Conservation (phyloP, 2,888 invertebrate genomes). For the Melitaea athalia region DNA sequence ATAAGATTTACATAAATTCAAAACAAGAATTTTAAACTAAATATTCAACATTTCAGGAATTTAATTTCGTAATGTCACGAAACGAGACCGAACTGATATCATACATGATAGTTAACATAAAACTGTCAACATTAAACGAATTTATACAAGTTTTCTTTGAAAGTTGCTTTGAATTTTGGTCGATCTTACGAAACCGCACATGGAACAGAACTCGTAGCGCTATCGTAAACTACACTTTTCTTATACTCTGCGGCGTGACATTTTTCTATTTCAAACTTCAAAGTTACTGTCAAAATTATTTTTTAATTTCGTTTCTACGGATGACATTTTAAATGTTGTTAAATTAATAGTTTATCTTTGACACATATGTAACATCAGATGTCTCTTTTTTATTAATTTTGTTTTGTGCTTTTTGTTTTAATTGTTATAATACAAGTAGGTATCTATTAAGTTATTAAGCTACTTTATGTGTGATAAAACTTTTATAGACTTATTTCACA, state of each 20-base stretch:
- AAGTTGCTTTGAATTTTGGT: constrained; percentile 42
- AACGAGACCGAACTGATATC: not conserved
- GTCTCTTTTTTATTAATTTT: not conserved
- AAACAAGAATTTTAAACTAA: not conserved
- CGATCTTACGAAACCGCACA: constrained; percentile 43
- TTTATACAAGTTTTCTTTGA: constrained; percentile 34
- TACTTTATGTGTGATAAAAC: too few species aligned
- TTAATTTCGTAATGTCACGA: not conserved
- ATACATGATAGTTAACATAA: not conserved
- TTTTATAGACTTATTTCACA: too few species aligned
- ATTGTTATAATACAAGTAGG: too few species aligned
- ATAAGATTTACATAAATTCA: too few species aligned
- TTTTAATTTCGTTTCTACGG: constrained; percentile 38
- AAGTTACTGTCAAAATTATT: constrained; percentile 50
- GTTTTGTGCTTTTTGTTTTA: not conserved
- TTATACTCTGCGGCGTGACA: constrained; percentile 64
- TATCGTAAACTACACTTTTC: constrained; percentile 59
- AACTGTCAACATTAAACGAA: constrained; percentile 21
- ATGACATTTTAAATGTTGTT: constrained; percentile 24
- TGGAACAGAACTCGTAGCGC: constrained; percentile 51
- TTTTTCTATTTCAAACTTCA: constrained; percentile 60
- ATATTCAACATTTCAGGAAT: not conserved
- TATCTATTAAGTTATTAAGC: too few species aligned
- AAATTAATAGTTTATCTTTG: constrained; percentile 22
- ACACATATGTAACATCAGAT: not conserved